phyloP scores from a whole-genome alignment of 1,140 invertebrate genomes.

The Hylaeus volcanicus region DNA sequence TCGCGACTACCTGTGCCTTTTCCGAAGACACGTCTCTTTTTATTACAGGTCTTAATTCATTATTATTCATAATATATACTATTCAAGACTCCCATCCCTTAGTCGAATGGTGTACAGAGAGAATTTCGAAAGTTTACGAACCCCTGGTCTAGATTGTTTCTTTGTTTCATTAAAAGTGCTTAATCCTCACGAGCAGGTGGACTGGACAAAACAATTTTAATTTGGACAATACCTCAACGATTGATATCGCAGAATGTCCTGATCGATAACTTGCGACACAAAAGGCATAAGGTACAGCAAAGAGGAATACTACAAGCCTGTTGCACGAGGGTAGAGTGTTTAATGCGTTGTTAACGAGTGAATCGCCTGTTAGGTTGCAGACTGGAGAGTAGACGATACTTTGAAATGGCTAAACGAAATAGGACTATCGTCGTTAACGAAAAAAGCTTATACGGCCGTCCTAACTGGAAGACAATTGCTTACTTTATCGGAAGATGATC shows the following conservation, averaged over 20 bases:
- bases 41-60: constrained; percentile 77
- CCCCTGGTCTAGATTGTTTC: background rate
- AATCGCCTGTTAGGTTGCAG: constrained; percentile 63
- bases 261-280: constrained; percentile 71
- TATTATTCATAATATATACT: background rate
- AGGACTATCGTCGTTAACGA: constrained; percentile 80
- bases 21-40: constrained; percentile 80
- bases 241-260: constrained; percentile 77
- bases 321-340: too few relatives aligned
- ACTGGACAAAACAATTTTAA: constrained; percentile 81
- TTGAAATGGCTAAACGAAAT: constrained; percentile 84
- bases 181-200: constrained; percentile 66
- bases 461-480: constrained; percentile 84
- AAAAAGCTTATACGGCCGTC: constrained; percentile 78
- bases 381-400: constrained; percentile 84
- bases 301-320: background rate
- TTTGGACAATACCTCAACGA: constrained; percentile 83
- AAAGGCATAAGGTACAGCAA: constrained; percentile 68
- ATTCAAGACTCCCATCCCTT: too few relatives aligned
- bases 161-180: background rate
- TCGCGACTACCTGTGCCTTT: constrained; percentile 82
- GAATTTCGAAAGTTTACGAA: background rate
- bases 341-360: too few relatives aligned
- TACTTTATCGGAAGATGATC: constrained; percentile 80
- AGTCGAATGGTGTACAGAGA: too few relatives aligned